phyloP scores from a whole-genome alignment of 2,888 invertebrate species.

The Hydraecia micacea region DNA sequence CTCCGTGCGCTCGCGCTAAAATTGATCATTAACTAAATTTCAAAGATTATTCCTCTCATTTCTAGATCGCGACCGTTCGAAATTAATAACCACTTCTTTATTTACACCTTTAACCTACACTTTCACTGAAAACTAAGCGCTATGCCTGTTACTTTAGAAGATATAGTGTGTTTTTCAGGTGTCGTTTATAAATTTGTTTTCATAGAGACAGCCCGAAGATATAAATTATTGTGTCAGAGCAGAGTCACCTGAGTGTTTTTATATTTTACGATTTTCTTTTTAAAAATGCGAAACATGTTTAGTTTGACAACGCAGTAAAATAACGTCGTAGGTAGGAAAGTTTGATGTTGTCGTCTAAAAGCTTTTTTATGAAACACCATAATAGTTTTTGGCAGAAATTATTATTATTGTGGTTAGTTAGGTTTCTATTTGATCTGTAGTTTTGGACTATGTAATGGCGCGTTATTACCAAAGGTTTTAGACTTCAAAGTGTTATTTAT shows the following conservation, averaged over 20 bases:
- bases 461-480: background rate
- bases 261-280: conserved; percentile 75
- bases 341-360: conserved; percentile 64
- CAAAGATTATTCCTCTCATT: conserved; percentile 75
- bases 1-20: conserved; percentile 62
- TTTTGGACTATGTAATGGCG: conserved; percentile 24
- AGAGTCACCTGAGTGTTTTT: conserved; percentile 82
- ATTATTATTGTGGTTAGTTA: conserved; percentile 51
- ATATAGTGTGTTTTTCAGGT: background rate
- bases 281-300: conserved; percentile 75
- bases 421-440: conserved; percentile 43
- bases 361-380: conserved; percentile 60
- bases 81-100: conserved; percentile 61
- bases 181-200: conserved; percentile 46
- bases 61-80: conserved; percentile 69
- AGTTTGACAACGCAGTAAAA: conserved; percentile 70
- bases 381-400: conserved; percentile 40
- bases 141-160: background rate
- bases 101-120: background rate
- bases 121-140: conserved; percentile 37
- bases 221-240: conserved; percentile 78
- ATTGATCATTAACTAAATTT: conserved; percentile 75
- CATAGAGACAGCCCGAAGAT: conserved; percentile 66
- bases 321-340: conserved; percentile 61
- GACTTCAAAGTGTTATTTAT: conserved; percentile 30